These are phyloP conservation scores for Alouatta palliata DNA, from an alignment of 2,113 vertebrate genomes.

Conservation along the genomic window DNA sequence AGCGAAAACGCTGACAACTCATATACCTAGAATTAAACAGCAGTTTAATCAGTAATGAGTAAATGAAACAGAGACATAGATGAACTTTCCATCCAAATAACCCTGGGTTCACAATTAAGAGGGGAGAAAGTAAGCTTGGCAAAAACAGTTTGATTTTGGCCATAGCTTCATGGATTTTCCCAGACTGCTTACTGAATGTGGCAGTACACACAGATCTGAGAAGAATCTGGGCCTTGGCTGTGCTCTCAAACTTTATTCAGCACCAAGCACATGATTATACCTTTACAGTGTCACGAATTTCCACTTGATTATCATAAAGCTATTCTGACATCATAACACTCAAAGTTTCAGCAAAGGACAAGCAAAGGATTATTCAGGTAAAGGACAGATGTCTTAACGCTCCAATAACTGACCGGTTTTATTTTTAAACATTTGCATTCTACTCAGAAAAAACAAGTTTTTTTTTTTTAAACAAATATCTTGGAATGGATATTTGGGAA, in stretches of 20 bases:
- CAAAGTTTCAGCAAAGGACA: neutral
- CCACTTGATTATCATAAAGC: neutral
- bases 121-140: neutral
- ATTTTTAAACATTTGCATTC: neutral
- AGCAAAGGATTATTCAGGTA: neutral
- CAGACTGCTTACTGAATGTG: neutral
- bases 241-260: neutral
- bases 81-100: slow-evolving; percentile 54
- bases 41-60: slow-evolving; percentile 42
- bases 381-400: neutral
- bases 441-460: neutral
- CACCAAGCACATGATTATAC: neutral
- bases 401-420: neutral
- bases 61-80: slow-evolving; percentile 59
- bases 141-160: slow-evolving; percentile 14
- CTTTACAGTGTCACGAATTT: neutral
- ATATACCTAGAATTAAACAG: neutral
- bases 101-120: slow-evolving; percentile 33
- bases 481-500: neutral
- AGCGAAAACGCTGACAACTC: neutral
- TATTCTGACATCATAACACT: neutral
- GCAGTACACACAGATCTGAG: neutral
- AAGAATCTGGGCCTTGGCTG: neutral
- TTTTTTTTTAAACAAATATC: neutral
- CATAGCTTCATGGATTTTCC: neutral